phyloP scores from a whole-genome alignment of 64 coral and sea anemone genomes.

The Actinia equina region DNA sequence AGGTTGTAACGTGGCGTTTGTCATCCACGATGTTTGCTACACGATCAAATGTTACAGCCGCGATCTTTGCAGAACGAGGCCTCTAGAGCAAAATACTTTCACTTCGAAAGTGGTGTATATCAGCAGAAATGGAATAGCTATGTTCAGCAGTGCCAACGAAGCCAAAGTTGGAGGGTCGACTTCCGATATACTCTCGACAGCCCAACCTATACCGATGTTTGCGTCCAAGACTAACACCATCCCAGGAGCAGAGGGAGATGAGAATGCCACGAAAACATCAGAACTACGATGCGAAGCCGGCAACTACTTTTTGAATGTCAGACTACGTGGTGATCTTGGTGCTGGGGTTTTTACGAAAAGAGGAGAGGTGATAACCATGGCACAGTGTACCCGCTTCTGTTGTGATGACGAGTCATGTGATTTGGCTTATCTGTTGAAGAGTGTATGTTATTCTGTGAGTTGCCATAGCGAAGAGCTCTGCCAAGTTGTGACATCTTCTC shows the following conservation, averaged over 20 bases:
- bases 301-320: slow-evolving; percentile 44
- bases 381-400: slow-evolving; percentile 61
- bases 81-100: slow-evolving; percentile 50
- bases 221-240: neutral
- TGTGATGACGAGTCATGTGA: slow-evolving; percentile 85
- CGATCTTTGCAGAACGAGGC: slow-evolving; percentile 70
- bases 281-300: neutral
- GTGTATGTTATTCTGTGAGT: slow-evolving; percentile 78
- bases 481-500: slow-evolving; percentile 56
- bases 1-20: slow-evolving; percentile 74
- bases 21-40: slow-evolving; percentile 76
- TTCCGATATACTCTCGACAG: neutral
- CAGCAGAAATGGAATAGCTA: slow-evolving; percentile 44
- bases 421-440: slow-evolving; percentile 70
- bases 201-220: neutral
- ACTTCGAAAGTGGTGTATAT: slow-evolving; percentile 65
- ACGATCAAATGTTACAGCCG: slow-evolving; percentile 75
- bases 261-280: neutral
- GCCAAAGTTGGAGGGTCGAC: slow-evolving; percentile 39
- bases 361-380: slow-evolving; percentile 55
- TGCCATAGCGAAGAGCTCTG: slow-evolving; percentile 72
- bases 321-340: slow-evolving; percentile 64
- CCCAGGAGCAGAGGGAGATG: neutral
- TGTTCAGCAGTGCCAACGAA: slow-evolving; percentile 68
- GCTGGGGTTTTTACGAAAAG: slow-evolving; percentile 69